phyloP scores from a whole-genome alignment of 1,140 invertebrate species.

The Drosophila ficusphila region DNA sequence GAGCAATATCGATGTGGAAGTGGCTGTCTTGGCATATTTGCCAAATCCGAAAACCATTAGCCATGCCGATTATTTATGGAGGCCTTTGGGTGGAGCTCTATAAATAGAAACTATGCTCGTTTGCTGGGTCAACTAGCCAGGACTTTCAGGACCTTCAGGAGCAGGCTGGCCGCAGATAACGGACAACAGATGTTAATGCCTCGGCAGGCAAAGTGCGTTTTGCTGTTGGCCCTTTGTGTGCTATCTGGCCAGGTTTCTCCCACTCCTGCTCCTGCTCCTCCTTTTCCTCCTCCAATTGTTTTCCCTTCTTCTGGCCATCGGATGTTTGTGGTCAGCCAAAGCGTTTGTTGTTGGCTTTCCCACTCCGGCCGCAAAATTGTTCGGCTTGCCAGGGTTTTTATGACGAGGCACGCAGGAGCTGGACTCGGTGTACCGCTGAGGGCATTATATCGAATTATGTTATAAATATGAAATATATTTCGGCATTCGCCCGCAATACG shows the following conservation, averaged over 20 bases:
- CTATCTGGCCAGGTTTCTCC: slow-evolving; percentile 12
- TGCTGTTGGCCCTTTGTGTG: slow-evolving; percentile 62
- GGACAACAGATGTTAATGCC: slow-evolving; percentile 78
- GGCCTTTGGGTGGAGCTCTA: slow-evolving; percentile 26
- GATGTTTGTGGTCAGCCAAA: slow-evolving; percentile 59
- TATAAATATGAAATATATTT: slow-evolving; percentile 81
- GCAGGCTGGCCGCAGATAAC: slow-evolving; percentile 10
- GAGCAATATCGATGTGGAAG: background rate
- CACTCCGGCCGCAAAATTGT: slow-evolving; percentile 73
- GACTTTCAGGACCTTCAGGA: slow-evolving; percentile 5
- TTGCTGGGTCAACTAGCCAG: slow-evolving; percentile 49
- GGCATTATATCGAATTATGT: slow-evolving; percentile 80
- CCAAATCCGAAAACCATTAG: slow-evolving; percentile 56
- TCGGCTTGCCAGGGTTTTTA: slow-evolving; percentile 64
- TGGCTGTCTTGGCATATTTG: slow-evolving; percentile 40
- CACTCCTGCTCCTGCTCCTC: background rate
- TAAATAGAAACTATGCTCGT: slow-evolving; percentile 42
- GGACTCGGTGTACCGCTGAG: slow-evolving; percentile 23
- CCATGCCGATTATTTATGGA: slow-evolving; percentile 53
- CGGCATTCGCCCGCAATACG: slow-evolving; percentile 44
- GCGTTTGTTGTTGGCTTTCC: slow-evolving; percentile 61
- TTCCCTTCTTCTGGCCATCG: slow-evolving; percentile 10
- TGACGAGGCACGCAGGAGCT: slow-evolving; percentile 23
- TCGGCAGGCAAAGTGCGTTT: slow-evolving; percentile 77
- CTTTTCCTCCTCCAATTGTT: background rate